Base-by-base conservation (phyloP, 2,888 invertebrate genomes). In the Folsomia manolachei region DNA sequence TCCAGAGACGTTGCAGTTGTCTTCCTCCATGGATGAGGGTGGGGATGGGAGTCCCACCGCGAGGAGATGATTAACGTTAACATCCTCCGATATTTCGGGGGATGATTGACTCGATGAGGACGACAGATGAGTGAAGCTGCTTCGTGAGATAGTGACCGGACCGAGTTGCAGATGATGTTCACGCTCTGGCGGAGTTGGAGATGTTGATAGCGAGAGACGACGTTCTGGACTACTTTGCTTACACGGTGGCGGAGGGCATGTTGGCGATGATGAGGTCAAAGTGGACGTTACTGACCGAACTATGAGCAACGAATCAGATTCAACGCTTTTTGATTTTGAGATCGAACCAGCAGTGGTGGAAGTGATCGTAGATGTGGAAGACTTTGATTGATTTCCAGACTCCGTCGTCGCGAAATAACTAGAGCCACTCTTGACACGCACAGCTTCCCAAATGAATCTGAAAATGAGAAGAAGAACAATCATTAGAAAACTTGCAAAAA, bases 391-490 rank as follows among this genome's bases (percentile, higher is more conserved):
- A 9, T 39, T 39, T 4, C 39, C 4, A 39, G 39, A 39, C 39
- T 39, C 39, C 7, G 39, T 39, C 7, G 39, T 4, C 4, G 14
- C 14, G 4, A 9, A 14, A 9, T 4, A 39, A 39, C 39, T 39
- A 39, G 39, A 39, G 14, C 39, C 39, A 39, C 39, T 39, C 14
- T 14, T 39, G 4, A 39, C 14, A 39, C 7, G 39, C 39, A 39
- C 39, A 39, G 74, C 62, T 56, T 74, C 74, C 74, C 74, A 74
- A 66, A 71, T 74, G n/a, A 62, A 69, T 39, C 74, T 73, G 52
- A 27, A 64, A 71, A 56, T 39, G 19, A 60, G 53, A 67, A n/a
- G 11, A 53, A 67, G 26, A 18, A 52, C 19, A 52, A 66, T 53
- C 24, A 4, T 67, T 1, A 39, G 39, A 14, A 39, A 39, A 39